These are phyloP conservation scores for Muntiacus reevesi DNA, from an alignment of 2,113 vertebrate genomes.

Conservation along the genomic window DNA sequence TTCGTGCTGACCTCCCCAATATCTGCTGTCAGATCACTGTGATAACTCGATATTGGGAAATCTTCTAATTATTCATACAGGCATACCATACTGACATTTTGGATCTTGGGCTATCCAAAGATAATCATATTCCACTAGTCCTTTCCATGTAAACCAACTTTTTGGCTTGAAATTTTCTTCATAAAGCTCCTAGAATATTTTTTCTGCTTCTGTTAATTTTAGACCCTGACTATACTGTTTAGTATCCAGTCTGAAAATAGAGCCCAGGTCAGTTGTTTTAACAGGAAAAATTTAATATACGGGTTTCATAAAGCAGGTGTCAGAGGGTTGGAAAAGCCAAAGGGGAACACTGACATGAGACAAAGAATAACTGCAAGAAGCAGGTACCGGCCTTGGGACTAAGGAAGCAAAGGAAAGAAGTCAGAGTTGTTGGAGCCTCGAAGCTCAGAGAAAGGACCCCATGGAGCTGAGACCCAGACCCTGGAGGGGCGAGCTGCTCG, in stretches of 20 bases:
- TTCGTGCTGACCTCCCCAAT: neutral
- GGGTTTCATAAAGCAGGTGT: neutral
- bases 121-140: neutral
- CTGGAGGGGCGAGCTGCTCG: neutral
- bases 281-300: neutral
- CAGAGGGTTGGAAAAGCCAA: neutral
- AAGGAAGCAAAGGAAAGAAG: neutral
- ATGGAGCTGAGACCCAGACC: neutral
- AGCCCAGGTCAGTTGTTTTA: constrained; percentile 34
- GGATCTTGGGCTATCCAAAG: neutral
- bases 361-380: neutral
- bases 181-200: neutral
- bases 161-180: neutral
- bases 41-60: neutral
- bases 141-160: neutral
- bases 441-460: neutral
- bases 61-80: neutral
- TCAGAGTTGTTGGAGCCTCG: neutral
- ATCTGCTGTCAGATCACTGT: neutral
- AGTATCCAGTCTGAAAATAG: neutral
- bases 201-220: neutral
- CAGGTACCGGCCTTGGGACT: neutral
- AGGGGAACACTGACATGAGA: neutral
- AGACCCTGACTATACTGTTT: neutral
- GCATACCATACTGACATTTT: neutral